These are phyloP conservation scores for Triplophysa rosa DNA, from an alignment of 2,113 vertebrate genomes.

Conservation along the genomic window DNA sequence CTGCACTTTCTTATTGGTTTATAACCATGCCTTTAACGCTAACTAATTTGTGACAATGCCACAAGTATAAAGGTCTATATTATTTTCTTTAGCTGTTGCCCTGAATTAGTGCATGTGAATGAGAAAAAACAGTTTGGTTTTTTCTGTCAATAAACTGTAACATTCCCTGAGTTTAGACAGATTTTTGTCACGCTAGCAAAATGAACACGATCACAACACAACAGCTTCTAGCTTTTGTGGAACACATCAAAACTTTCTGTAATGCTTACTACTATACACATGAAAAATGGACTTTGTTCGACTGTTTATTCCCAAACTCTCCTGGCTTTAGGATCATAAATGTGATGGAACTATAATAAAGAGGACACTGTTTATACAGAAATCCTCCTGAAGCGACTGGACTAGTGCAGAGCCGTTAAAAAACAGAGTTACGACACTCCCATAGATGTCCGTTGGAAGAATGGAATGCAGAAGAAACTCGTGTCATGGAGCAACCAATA, in stretches of 20 bases:
- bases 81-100: not conserved
- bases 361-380: not conserved
- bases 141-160: constrained; percentile 54
- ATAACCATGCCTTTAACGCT: not conserved
- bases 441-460: too few relatives aligned
- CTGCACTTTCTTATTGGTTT: not conserved
- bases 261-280: not conserved
- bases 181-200: constrained; percentile 54
- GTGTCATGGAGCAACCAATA: too few relatives aligned
- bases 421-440: too few relatives aligned
- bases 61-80: too few relatives aligned
- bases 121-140: constrained; percentile 60
- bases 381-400: constrained; percentile 30
- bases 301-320: not conserved
- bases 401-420: too few relatives aligned
- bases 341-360: constrained; percentile 26
- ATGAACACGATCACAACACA: constrained; percentile 20
- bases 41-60: not conserved
- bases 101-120: constrained; percentile 8
- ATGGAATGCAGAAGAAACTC: too few relatives aligned
- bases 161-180: constrained; percentile 11
- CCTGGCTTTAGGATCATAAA: constrained; percentile 16
- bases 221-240: not conserved
- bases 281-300: not conserved
- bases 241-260: constrained; percentile 1